Conservation (phyloP, 2,797 vertebrate species). For the Ciconia nigra region DNA sequence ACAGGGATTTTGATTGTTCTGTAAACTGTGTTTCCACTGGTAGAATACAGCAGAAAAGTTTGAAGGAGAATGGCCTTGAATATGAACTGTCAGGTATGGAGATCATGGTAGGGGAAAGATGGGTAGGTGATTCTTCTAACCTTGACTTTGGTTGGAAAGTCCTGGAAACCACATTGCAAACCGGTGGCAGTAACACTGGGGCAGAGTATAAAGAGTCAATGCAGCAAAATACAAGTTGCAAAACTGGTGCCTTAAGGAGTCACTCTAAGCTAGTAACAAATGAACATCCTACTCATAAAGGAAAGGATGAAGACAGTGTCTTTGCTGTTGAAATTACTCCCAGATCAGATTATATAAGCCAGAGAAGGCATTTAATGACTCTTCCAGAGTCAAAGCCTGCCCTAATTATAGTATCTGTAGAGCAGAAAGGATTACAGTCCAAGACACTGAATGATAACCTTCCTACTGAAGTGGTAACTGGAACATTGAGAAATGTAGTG, state of each 20-base stretch:
- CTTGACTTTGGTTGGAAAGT: background rate
- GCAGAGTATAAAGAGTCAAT: background rate
- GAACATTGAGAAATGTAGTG: background rate
- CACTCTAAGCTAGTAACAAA: background rate
- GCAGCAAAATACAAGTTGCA: background rate
- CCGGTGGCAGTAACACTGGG: background rate
- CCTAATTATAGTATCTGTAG: conserved; percentile 43
- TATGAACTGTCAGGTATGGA: background rate
- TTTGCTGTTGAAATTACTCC: background rate
- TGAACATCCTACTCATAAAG: background rate
- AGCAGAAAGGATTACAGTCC: conserved; percentile 56
- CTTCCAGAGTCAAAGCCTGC: background rate
- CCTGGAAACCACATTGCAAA: background rate
- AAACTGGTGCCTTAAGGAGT: background rate
- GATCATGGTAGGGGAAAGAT: background rate
- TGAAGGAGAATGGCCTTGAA: background rate
- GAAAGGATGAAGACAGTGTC: background rate
- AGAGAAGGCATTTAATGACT: background rate
- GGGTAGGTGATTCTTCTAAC: background rate
- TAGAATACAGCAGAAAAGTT: background rate
- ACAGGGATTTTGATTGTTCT: background rate
- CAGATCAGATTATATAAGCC: background rate
- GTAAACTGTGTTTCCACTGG: background rate
- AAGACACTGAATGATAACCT: background rate
- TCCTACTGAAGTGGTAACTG: background rate